Conservation (phyloP, 2,888 invertebrate genomes). For the Cepaea hortensis region DNA sequence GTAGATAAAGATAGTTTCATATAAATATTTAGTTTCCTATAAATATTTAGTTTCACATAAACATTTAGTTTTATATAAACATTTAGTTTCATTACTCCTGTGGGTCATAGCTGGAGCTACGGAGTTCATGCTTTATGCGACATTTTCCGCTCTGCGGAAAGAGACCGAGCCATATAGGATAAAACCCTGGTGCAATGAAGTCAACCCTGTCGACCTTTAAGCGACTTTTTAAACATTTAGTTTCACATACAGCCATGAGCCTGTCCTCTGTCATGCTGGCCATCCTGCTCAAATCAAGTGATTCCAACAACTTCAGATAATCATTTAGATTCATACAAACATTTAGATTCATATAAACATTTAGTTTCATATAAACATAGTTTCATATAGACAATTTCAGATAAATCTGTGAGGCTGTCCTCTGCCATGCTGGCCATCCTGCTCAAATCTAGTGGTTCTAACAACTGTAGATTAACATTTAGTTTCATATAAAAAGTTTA, state of each 20-base stretch:
- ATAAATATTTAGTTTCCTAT: no score
- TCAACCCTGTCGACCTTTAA: no score
- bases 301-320: neutral
- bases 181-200: no score
- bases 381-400: constrained; percentile 54
- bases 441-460: neutral
- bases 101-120: no score
- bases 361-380: no score
- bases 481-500: no score
- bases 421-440: constrained; percentile 48
- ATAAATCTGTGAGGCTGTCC: constrained; percentile 59
- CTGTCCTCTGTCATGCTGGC: constrained; percentile 49
- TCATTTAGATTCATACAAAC: no score
- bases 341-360: neutral
- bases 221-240: constrained; percentile 39
- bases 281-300: constrained; percentile 22
- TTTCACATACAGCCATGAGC: constrained; percentile 65
- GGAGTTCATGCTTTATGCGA: no score
- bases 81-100: no score
- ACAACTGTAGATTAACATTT: neutral
- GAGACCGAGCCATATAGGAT: no score
- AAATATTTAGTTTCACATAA: no score
- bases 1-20: neutral
- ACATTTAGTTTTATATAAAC: neutral
- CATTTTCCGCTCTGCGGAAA: no score